A percentile compares a stretch with the other conserved stretches of the same genome.
Conservation (phyloP, 1,140 invertebrate genomes). For the Eupristina koningsbergeri region DNA sequence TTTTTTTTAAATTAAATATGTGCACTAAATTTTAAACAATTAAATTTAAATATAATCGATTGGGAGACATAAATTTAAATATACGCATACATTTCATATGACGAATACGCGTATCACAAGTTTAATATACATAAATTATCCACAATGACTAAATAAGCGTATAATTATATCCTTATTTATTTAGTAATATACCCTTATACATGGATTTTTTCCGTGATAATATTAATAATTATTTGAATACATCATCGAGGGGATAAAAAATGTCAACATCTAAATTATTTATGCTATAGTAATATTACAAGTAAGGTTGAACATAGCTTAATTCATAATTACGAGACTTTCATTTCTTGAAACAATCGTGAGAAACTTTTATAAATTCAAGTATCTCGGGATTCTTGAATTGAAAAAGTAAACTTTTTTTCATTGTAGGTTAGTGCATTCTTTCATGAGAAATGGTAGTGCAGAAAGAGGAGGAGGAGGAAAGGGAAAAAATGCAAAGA, state of each 20-base stretch:
- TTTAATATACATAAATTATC: no score
- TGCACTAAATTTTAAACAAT: no score
- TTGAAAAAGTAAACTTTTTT: conserved; percentile 5
- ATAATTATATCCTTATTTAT: no score
- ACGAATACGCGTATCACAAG: background rate
- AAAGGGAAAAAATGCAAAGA: background rate
- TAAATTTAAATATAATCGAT: no score
- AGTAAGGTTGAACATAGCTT: background rate
- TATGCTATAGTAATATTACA: background rate
- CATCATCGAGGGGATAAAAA: background rate
- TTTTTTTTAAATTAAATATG: no score
- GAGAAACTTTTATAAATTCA: background rate
- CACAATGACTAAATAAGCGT: no score
- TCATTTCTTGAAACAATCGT: conserved; percentile 1
- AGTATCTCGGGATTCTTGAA: background rate
- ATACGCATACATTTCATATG: background rate
- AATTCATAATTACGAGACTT: conserved; percentile 5
- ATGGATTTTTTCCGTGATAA: background rate
- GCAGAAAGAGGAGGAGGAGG: no score
- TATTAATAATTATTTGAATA: background rate
- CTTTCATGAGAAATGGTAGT: conserved; percentile 1
- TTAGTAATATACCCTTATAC: background rate
- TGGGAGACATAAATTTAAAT: background rate
- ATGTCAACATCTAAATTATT: background rate
- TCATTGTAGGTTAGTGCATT: background rate